Evolutionary conservation across 2,797 vertebrate species (phyloP), one percentile per base, ranked within the genome.

Genomic region (Sardinella longiceps): DNA sequence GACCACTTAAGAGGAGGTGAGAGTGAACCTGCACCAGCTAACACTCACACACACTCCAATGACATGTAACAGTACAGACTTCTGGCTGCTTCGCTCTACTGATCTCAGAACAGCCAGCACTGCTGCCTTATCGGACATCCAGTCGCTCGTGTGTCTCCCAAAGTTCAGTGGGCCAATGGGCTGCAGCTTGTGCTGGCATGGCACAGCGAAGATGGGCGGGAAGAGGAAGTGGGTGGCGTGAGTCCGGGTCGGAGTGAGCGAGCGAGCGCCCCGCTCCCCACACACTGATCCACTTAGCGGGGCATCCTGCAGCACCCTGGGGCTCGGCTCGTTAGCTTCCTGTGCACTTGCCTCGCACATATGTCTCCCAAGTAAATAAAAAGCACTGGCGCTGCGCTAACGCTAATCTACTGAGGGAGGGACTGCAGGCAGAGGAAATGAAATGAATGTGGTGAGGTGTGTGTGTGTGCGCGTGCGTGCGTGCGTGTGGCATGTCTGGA

Each of bases 351-450:
- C 28, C 3, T 2, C 6, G 37, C 33, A 7, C 70, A 77, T 43
- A 43, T 77, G 70, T 77, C 70, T 39, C 66, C 56, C 82, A n/a
- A 85, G 74, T 84, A 88, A 86, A 84, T 81, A 20, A 66, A 80
- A 77, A 45, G 12, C 82, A 83, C 18, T 14, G 12, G n/a, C 37
- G 0, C 18, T 84, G 45, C n/a, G 33, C 80, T 81, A 70, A 28
- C 50, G 63, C 83, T 86, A 45, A 84, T 84, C 63, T 84, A 84
- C 48, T n/a, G 2, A 81, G 63, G 50, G 2, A 81, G 63, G 50
- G 37, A 84, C 48, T n/a, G 2, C 25, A 2, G 51, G 50, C 53
- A 23, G 14, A 51, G 70, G 70, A 77, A 77, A 77, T 39, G 5
- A 77, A 77, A 74, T 74, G 14, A 74, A 74, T 39, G 66, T 74